Percentiles rank a stretch among this genome's conserved stretches.
Conservation (phyloP, 30 jellyfish, hydroid and myxozoan species). For the Nemopilema nomurai region DNA sequence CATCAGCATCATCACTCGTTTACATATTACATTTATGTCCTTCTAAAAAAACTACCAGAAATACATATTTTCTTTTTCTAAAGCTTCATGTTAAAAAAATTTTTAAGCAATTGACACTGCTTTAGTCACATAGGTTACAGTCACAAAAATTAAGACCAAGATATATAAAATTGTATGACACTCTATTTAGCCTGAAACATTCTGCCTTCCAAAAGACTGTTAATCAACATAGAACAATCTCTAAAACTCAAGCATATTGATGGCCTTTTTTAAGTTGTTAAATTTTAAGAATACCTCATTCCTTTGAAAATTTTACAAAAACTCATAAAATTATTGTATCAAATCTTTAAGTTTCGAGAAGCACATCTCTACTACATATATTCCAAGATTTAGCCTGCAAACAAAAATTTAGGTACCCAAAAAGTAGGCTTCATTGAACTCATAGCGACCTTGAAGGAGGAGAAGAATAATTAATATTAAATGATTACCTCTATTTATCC, state of each 20-base stretch:
- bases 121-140: neutral
- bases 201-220: neutral
- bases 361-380: neutral
- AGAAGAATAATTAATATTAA: neutral
- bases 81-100: neutral
- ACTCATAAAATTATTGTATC: neutral
- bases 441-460: conserved; percentile 8
- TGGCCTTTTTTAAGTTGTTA: neutral
- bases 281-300: neutral
- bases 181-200: neutral
- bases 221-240: neutral
- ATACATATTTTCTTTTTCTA: neutral
- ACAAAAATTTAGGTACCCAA: neutral
- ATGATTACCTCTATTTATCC: neutral
- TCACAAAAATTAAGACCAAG: neutral
- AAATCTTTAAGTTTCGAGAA: neutral
- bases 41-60: too few relatives aligned
- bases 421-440: conserved; percentile 12
- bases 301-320: neutral
- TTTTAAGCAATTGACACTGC: neutral
- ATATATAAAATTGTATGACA: neutral
- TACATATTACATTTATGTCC: neutral
- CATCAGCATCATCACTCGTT: neutral
- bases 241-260: neutral
- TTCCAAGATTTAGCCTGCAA: neutral